Evolutionary conservation across 2,797 vertebrate genomes (phyloP).

Genomic region (Leucoraja ocellata): DNA sequence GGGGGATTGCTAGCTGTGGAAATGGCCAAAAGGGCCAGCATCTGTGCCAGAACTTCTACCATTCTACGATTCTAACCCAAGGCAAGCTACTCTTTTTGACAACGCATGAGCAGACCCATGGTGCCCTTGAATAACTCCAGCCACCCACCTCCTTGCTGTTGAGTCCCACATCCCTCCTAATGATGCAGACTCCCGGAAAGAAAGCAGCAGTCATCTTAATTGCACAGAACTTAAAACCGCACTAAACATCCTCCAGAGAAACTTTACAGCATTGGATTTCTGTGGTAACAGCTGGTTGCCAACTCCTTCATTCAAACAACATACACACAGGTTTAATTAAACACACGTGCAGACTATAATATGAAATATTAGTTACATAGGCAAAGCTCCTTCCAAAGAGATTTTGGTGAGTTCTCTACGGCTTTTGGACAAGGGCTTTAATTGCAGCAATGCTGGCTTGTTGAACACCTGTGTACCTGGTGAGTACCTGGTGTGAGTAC

Average conservation of each 20-base stretch:
- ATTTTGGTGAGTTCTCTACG: neutral
- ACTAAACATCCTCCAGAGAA: neutral
- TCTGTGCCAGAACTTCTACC: neutral
- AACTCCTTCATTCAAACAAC: neutral
- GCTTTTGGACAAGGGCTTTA: neutral
- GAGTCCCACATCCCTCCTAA: neutral
- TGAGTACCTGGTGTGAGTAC: neutral
- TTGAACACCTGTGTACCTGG: neutral
- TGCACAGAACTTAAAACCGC: neutral
- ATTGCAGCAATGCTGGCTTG: neutral
- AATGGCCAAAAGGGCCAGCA: neutral
- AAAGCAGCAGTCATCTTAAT: neutral
- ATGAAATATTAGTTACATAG: too few relatives aligned
- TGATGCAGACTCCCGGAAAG: neutral
- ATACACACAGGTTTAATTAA: constrained; percentile 8
- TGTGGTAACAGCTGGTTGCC: neutral
- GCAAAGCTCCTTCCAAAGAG: neutral
- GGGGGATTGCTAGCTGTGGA: neutral
- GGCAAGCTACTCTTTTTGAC: neutral
- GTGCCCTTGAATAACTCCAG: neutral
- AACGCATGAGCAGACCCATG: neutral
- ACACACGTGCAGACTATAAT: neutral
- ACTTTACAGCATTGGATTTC: neutral
- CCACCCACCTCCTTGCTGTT: neutral
- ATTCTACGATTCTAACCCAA: neutral